Evolutionary conservation across 2,888 invertebrate species (phyloP).

Genomic region (Zeuzera pyrina): DNA sequence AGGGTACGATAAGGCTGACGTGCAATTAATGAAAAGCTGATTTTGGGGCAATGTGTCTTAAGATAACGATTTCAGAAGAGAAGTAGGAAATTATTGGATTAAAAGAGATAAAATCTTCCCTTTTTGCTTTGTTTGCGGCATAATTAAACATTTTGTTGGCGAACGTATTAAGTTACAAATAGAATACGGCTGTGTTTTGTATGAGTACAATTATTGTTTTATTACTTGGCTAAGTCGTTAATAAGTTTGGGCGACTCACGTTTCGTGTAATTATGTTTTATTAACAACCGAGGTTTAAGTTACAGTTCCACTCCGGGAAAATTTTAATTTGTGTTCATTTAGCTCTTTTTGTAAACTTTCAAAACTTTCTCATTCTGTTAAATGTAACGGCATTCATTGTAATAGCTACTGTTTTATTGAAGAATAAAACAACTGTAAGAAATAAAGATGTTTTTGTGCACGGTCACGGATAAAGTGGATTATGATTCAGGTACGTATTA

Average conservation of each 20-base stretch:
- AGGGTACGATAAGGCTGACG: constrained; percentile 35
- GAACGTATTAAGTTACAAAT: constrained; percentile 23
- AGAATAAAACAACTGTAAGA: too few species aligned
- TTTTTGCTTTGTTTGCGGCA: too few species aligned
- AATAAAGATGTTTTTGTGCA: too few species aligned
- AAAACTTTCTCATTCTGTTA: too few species aligned
- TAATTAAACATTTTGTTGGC: constrained; percentile 28
- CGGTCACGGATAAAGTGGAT: too few species aligned
- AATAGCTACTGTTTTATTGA: too few species aligned
- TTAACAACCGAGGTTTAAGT: constrained; percentile 28
- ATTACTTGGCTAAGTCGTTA: constrained; percentile 8
- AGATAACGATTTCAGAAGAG: constrained; percentile 35
- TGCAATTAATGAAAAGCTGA: constrained; percentile 64
- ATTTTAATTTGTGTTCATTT: constrained; percentile 44
- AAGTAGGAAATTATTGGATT: constrained; percentile 28
- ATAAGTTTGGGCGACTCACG: constrained; percentile 13
- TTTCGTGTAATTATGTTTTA: constrained; percentile 15
- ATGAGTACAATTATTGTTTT: constrained; percentile 9
- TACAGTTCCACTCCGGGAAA: constrained; percentile 26
- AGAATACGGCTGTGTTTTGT: neutral
- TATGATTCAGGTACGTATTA: too few species aligned
- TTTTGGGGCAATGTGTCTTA: constrained; percentile 40
- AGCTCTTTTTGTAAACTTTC: too few species aligned
- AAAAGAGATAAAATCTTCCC: constrained; percentile 32
- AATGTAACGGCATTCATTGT: too few species aligned